phyloP scores from a whole-genome alignment of 2,888 invertebrate species.

The Epirrhoe tristata region DNA sequence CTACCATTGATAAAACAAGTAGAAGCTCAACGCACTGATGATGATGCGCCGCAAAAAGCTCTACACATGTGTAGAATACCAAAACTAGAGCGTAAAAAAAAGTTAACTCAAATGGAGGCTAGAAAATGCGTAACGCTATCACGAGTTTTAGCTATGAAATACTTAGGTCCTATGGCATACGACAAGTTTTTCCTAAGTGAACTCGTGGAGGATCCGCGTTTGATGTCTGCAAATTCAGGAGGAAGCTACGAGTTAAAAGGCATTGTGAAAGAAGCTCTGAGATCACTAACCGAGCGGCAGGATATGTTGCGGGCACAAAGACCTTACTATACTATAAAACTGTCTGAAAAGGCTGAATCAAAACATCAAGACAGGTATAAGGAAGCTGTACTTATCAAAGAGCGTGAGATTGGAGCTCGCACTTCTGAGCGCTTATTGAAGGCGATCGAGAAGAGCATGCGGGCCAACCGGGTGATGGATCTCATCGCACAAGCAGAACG shows the following conservation, averaged over 20 bases:
- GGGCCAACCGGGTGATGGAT: constrained; percentile 69
- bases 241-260: constrained; percentile 64
- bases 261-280: constrained; percentile 66
- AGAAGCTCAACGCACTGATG: constrained; percentile 59
- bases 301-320: constrained; percentile 77
- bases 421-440: constrained; percentile 70
- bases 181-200: constrained; percentile 78
- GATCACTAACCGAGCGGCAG: constrained; percentile 72
- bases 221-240: constrained; percentile 69
- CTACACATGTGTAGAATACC: constrained; percentile 73
- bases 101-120: constrained; percentile 76
- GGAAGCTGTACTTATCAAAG: constrained; percentile 65
- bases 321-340: constrained; percentile 76
- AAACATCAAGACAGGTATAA: constrained; percentile 72
- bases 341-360: constrained; percentile 76
- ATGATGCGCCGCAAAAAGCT: constrained; percentile 57
- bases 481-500: constrained; percentile 74
- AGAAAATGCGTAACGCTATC: constrained; percentile 69
- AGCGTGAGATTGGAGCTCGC: constrained; percentile 71
- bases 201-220: constrained; percentile 65
- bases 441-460: constrained; percentile 69
- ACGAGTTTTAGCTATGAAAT: constrained; percentile 79
- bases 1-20: constrained; percentile 72
- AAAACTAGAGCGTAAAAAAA: constrained; percentile 60
- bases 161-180: constrained; percentile 80